Evolutionary conservation across 2,888 invertebrate genomes (phyloP), one percentile per base, ranked within the genome.

Genomic region (Dexiosoma caninum): DNA sequence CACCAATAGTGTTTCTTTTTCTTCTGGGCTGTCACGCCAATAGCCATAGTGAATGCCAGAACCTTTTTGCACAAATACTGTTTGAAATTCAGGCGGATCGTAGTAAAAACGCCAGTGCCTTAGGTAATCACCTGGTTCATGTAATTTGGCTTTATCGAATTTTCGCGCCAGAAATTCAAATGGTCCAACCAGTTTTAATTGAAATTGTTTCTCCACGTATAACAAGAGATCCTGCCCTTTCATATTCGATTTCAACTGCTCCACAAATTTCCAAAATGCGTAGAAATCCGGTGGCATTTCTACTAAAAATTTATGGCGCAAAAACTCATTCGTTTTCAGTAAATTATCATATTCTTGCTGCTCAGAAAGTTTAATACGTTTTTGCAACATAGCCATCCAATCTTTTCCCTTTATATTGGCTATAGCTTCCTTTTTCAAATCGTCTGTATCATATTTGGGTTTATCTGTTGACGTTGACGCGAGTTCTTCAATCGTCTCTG

Each of bases 11-110:
- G 92, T 92, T 35, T 97, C 96, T 42, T 92, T 89, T 72, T 94
- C 93, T 32, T 93, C 91, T 0, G 96, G 95, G 78, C 93, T 93
- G 91, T 98, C 98, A 86, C 97, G 93, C 91, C 94, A 97, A 90
- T 97, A 98, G 6, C 98, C 98, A 86, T 96, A 93, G 88, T 98
- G 98, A 83, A 94, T 94, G 81, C 95, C 94, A 76, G 93, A 93
- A 59, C 92, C 92, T 59, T 93, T 92, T 86, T 94, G 93, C 21
- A 93, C 94, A 60, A 96, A 88, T 44, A 96, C 91, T 2, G 96
- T 95, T 93, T 97, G 96, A 89, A 98, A 96, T 90, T 98, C 98
- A 9, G 98, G 98, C 9, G 97, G 96, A 91, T 99, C 98, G 89
- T 95, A 97, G 88, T 93, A 97, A 90, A 95, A 98, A 84, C 98